These are phyloP conservation scores for Whitmania pigra DNA, from an alignment of 1,140 invertebrate genomes.

Conservation along the genomic window DNA sequence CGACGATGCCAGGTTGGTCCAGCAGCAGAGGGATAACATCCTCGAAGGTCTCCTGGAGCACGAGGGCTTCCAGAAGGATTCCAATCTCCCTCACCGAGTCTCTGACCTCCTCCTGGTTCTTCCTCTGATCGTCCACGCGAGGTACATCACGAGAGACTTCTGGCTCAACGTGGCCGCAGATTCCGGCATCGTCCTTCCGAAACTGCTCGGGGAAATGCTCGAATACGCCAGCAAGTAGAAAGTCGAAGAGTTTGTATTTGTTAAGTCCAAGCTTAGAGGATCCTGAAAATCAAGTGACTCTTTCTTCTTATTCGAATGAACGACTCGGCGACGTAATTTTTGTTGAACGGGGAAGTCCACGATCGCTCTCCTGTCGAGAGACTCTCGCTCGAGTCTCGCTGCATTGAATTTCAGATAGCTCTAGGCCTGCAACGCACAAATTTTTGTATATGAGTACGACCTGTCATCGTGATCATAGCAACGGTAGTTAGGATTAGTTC, in stretches of 20 bases:
- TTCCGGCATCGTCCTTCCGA: constrained; percentile 1
- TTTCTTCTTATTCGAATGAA: too few species aligned
- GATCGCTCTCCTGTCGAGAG: too few species aligned
- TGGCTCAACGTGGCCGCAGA: constrained; percentile 5
- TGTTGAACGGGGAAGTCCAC: too few species aligned
- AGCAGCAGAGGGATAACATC: constrained; percentile 8
- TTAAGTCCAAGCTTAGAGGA: too few species aligned
- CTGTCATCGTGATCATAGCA: too few species aligned
- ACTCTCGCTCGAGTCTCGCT: too few species aligned
- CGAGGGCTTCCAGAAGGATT: constrained; percentile 5
- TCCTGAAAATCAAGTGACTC: too few species aligned
- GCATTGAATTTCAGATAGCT: too few species aligned
- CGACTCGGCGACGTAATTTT: too few species aligned
- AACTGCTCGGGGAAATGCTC: constrained; percentile 16
- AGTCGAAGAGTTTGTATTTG: not conserved
- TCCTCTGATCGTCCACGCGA: constrained; percentile 6
- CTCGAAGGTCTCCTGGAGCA: constrained; percentile 5
- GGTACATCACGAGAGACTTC: constrained; percentile 16
- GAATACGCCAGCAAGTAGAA: constrained; percentile 12
- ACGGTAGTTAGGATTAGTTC: too few species aligned
- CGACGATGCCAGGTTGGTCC: constrained; percentile 7
- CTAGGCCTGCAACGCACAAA: too few species aligned
- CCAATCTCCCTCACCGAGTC: constrained; percentile 2
- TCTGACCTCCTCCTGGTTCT: constrained; percentile 13
- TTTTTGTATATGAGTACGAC: too few species aligned